Conservation (phyloP, 35 echinoderm and acorn worm genomes). For the Ophiothrix spiculata region DNA sequence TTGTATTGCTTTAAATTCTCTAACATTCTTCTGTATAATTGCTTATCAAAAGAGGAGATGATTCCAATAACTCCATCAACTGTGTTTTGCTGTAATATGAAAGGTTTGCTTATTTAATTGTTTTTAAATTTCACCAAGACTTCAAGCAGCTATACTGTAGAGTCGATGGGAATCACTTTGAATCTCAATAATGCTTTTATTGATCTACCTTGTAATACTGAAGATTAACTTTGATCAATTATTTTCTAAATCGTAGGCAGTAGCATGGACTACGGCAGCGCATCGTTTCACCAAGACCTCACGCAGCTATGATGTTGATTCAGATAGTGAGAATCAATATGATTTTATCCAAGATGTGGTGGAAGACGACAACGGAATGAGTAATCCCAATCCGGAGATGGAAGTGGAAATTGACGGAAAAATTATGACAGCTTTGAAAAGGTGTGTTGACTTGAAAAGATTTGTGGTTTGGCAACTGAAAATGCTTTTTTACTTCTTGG, state of each 20-base stretch:
- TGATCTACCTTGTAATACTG: too few species aligned
- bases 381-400: conserved; percentile 74
- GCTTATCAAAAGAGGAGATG: too few species aligned
- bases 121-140: too few species aligned
- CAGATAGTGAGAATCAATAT: conserved; percentile 21
- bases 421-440: conserved; percentile 67
- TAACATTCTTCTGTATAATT: too few species aligned
- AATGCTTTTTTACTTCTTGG: background rate
- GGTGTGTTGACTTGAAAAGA: conserved; percentile 20
- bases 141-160: too few species aligned
- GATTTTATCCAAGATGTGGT: conserved; percentile 13
- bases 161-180: too few species aligned
- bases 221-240: background rate
- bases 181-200: too few species aligned
- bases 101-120: too few species aligned
- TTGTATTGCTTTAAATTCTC: too few species aligned
- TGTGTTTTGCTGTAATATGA: too few species aligned
- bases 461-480: background rate
- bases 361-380: conserved; percentile 47
- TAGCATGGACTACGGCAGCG: conserved; percentile 94
- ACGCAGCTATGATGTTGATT: conserved; percentile 42
- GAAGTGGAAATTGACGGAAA: conserved; percentile 83
- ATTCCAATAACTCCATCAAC: too few species aligned
- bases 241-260: conserved; percentile 41
- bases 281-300: conserved; percentile 87